Evolutionary conservation across 2,113 vertebrate species (phyloP).

Genomic region (Uria aalge): DNA sequence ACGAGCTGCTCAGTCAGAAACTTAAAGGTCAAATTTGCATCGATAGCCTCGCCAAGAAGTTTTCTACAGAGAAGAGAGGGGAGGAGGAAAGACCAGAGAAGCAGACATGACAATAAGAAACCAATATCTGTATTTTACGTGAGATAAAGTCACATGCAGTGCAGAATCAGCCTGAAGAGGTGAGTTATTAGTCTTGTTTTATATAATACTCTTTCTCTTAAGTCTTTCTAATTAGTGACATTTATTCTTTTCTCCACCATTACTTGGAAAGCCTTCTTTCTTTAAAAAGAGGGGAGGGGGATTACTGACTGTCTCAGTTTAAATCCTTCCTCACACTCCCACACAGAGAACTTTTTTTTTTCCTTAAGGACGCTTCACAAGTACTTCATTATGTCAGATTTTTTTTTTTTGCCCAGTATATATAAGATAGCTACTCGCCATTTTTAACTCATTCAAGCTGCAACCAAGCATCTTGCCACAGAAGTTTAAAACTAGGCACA

Average conservation of each 20-base stretch:
- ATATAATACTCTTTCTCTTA: background rate
- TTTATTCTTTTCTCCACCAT: background rate
- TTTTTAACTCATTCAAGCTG: slow-evolving; percentile 7
- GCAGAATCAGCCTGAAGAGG: background rate
- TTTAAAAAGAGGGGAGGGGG: background rate
- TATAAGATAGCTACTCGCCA: slow-evolving; percentile 25
- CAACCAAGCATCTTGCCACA: slow-evolving; percentile 21
- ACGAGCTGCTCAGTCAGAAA: slow-evolving; percentile 36
- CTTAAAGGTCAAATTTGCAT: slow-evolving; percentile 68
- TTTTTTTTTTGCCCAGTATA: background rate
- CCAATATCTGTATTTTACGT: background rate
- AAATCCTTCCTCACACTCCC: slow-evolving; percentile 40
- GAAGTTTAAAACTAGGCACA: background rate
- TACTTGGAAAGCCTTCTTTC: background rate
- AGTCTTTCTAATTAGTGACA: background rate
- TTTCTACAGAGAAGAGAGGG: background rate
- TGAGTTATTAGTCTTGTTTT: background rate
- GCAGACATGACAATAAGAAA: background rate
- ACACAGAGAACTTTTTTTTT: background rate
- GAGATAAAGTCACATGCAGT: background rate
- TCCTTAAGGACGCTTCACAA: background rate
- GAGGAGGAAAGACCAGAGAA: background rate
- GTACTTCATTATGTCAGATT: background rate
- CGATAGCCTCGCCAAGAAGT: slow-evolving; percentile 23
- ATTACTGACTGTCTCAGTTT: background rate